phyloP scores from a whole-genome alignment of 2,797 vertebrate genomes.

The Falco novaeseelandiae region DNA sequence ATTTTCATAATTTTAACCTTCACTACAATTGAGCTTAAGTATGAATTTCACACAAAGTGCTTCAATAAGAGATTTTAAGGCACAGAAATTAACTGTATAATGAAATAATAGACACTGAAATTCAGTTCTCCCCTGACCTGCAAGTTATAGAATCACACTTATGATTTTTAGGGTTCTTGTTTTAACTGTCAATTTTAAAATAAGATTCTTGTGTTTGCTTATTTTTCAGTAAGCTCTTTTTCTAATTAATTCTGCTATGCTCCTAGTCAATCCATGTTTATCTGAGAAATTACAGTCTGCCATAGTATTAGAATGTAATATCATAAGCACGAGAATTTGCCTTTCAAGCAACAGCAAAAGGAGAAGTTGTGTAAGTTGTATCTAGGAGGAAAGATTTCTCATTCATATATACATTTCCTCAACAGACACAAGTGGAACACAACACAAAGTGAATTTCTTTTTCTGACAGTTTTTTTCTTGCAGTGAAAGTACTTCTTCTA shows the following conservation, averaged over 20 bases:
- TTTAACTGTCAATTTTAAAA: constrained; percentile 15
- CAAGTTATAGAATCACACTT: not conserved
- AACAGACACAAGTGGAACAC: not conserved
- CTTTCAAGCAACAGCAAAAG: constrained; percentile 22
- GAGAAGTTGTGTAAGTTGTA: not conserved
- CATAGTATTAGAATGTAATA: not conserved
- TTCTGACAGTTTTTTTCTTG: not conserved
- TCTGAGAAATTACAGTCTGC: not conserved
- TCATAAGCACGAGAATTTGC: not conserved
- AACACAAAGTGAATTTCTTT: not conserved
- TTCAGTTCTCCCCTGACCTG: not conserved
- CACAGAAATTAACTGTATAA: not conserved
- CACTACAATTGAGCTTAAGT: not conserved
- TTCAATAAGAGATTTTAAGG: not conserved
- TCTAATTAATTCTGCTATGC: not conserved
- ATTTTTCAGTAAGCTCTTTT: not conserved
- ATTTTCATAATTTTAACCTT: not conserved
- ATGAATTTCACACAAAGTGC: not conserved
- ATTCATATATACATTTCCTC: not conserved
- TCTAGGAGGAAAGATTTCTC: not conserved
- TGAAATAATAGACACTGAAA: not conserved
- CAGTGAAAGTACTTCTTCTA: not conserved
- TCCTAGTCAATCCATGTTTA: not conserved
- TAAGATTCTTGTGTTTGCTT: not conserved
- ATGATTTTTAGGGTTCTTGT: not conserved